Conservation (phyloP, 2,113 vertebrate genomes). For the Serinus canaria region DNA sequence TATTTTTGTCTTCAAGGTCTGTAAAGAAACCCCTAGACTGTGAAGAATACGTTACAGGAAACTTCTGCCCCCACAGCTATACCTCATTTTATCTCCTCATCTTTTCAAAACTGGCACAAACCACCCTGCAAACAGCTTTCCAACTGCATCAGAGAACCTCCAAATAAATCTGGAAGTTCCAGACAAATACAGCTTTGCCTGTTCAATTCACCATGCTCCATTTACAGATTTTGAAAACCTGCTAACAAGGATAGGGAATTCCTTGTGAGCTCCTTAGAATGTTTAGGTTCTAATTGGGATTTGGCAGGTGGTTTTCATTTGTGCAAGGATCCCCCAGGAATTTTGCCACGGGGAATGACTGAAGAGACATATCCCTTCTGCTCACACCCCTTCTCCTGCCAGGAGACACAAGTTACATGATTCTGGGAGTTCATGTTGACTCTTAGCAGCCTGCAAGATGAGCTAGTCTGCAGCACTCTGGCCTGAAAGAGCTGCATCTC, state of each 20-base stretch:
- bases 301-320: neutral
- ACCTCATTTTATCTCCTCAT: constrained; percentile 15
- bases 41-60: neutral
- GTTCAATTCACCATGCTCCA: neutral
- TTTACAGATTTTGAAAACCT: neutral
- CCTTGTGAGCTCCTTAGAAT: neutral
- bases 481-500: neutral
- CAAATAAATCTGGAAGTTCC: neutral
- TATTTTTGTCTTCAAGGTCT: neutral
- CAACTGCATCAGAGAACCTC: neutral
- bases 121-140: neutral
- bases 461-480: neutral
- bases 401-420: neutral
- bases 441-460: neutral
- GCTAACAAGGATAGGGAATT: neutral
- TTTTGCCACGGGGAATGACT: neutral
- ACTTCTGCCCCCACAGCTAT: neutral
- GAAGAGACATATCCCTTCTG: neutral
- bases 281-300: neutral
- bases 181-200: neutral
- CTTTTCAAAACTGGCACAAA: neutral
- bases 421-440: neutral
- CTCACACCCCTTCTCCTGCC: neutral
- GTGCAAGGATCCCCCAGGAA: neutral
- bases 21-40: neutral